These are phyloP conservation scores for Cherax destructor DNA, from an alignment of 1,140 invertebrate genomes.

Conservation along the genomic window DNA sequence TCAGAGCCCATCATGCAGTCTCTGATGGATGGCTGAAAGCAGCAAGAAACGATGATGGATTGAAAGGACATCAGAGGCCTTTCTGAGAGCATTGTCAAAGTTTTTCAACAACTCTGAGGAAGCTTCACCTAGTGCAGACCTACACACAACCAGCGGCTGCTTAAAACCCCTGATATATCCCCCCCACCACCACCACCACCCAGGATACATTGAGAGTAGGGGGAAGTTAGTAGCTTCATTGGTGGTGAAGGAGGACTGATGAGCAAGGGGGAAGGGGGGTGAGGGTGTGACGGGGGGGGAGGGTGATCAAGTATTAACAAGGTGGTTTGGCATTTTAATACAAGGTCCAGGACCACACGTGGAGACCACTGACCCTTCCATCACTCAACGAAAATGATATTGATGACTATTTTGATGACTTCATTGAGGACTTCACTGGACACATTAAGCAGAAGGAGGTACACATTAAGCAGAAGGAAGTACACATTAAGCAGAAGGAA, in stretches of 20 bases:
- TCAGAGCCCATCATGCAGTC: conserved; percentile 4
- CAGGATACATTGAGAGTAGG: neutral
- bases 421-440: too few species aligned
- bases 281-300: neutral
- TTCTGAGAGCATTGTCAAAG: neutral
- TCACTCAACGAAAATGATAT: neutral
- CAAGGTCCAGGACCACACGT: neutral
- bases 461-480: too few species aligned
- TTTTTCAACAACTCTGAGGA: conserved; percentile 20
- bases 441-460: too few species aligned
- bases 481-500: too few species aligned
- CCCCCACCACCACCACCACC: too few species aligned
- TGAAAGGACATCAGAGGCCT: conserved; percentile 27
- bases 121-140: neutral
- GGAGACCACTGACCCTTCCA: neutral
- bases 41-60: conserved; percentile 24
- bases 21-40: neutral
- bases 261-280: neutral
- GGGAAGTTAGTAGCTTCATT: neutral
- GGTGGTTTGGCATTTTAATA: neutral
- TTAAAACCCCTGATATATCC: too few species aligned
- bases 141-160: neutral
- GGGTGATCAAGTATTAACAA: neutral
- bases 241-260: neutral
- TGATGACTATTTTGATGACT: too few species aligned